phyloP scores from a whole-genome alignment of 2,113 vertebrate species.

The Synodontis membranacea region DNA sequence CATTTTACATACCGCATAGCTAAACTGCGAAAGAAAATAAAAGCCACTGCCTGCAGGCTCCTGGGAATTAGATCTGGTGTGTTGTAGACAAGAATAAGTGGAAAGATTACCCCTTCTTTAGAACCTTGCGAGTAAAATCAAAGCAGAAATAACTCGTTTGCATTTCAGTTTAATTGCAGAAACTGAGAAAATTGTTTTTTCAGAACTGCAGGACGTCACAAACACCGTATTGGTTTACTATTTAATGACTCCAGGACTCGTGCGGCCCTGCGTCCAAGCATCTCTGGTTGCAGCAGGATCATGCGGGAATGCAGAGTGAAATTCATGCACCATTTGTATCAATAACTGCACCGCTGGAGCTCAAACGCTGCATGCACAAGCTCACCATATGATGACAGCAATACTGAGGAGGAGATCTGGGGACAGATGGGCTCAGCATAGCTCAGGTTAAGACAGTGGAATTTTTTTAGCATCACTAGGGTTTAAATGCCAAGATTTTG shows the following conservation, averaged over 20 bases:
- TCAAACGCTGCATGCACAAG: slow-evolving; percentile 14
- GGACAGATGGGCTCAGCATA: slow-evolving; percentile 61
- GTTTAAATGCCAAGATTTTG: slow-evolving; percentile 61
- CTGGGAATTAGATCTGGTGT: slow-evolving; percentile 9
- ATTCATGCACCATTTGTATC: slow-evolving; percentile 38
- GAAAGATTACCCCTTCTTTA: slow-evolving; percentile 43
- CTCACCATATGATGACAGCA: slow-evolving; percentile 20
- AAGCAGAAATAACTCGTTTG: slow-evolving; percentile 33
- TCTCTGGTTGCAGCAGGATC: slow-evolving; percentile 65
- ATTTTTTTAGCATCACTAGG: slow-evolving; percentile 62
- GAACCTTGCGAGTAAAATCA: slow-evolving; percentile 28
- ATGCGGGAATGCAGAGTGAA: slow-evolving; percentile 55
- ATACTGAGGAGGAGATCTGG: slow-evolving; percentile 49
- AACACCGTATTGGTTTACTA: slow-evolving; percentile 51
- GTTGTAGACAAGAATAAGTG: slow-evolving; percentile 4
- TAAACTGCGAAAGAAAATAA: slow-evolving; percentile 17
- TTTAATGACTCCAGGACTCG: slow-evolving; percentile 50
- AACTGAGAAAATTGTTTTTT: slow-evolving; percentile 29
- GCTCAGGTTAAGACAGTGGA: slow-evolving; percentile 53
- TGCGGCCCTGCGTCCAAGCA: slow-evolving; percentile 34
- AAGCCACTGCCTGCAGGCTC: slow-evolving; percentile 11
- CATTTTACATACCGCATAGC: background rate
- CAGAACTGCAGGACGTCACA: slow-evolving; percentile 39
- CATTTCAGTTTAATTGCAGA: slow-evolving; percentile 35
- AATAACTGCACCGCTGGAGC: background rate